A percentile compares a stretch with the other conserved stretches of the same genome.
phyloP scores from a whole-genome alignment of 2,113 vertebrate genomes.

The Rafetus swinhoei region DNA sequence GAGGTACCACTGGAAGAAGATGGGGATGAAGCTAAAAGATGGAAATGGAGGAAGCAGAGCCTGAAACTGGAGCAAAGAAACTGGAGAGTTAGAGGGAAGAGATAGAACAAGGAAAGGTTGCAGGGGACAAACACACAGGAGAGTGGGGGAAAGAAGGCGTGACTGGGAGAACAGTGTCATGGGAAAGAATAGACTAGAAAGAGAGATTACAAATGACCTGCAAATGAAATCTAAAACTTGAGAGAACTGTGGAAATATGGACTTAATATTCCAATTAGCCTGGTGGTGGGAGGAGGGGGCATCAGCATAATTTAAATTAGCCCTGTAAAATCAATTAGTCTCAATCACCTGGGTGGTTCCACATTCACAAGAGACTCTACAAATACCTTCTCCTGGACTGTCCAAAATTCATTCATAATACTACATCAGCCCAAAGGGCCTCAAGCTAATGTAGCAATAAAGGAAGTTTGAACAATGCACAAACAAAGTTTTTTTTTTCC shows the following conservation, averaged over 20 bases:
- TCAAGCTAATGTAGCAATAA: background rate
- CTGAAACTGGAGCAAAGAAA: background rate
- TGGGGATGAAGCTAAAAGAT: accelerated
- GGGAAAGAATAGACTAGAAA: background rate
- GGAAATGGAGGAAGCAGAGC: background rate
- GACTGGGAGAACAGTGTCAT: background rate
- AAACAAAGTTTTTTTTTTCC: background rate
- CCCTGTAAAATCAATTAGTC: background rate
- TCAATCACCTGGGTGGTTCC: background rate
- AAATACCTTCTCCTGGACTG: background rate
- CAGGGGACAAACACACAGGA: background rate
- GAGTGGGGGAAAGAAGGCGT: background rate
- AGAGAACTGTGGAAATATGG: background rate
- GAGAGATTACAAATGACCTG: background rate
- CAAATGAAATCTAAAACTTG: background rate
- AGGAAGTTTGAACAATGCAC: too few species aligned
- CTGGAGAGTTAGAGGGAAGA: background rate
- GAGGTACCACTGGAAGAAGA: background rate
- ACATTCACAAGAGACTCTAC: accelerated
- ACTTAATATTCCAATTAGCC: background rate
- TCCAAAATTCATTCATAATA: background rate
- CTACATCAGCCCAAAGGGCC: background rate
- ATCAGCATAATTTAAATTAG: background rate
- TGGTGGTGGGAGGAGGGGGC: background rate
- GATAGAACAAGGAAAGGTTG: background rate